Conservation (phyloP, 2,113 vertebrate genomes). For the Turdus rufiventris region DNA sequence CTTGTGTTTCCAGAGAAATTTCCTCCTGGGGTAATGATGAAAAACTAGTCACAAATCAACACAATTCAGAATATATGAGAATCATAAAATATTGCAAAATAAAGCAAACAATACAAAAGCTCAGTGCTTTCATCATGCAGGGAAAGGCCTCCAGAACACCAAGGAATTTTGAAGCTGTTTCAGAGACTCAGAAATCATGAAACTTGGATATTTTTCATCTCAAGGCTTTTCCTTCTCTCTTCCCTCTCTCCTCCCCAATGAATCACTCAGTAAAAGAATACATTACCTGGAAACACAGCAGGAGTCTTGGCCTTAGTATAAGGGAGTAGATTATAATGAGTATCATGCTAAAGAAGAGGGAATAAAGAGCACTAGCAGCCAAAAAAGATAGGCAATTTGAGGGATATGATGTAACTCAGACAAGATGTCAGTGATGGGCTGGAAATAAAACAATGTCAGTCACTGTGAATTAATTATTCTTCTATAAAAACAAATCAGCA, state of each 20-base stretch:
- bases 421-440: slow-evolving; percentile 4
- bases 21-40: background rate
- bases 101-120: slow-evolving; percentile 24
- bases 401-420: slow-evolving; percentile 1
- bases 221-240: background rate
- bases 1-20: slow-evolving; percentile 14
- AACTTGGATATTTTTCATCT: slow-evolving; percentile 12
- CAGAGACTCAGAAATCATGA: background rate
- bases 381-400: background rate
- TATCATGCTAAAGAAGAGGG: background rate
- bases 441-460: slow-evolving; percentile 12
- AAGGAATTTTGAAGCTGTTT: slow-evolving; percentile 32
- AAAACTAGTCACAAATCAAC: slow-evolving; percentile 50
- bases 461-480: slow-evolving; percentile 17
- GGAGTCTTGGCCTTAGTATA: background rate
- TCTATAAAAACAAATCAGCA: background rate
- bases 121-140: background rate
- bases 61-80: slow-evolving; percentile 6
- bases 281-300: slow-evolving; percentile 42
- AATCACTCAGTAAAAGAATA: slow-evolving; percentile 12
- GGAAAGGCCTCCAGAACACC: slow-evolving; percentile 23
- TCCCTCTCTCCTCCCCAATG: background rate
- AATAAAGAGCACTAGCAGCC: background rate
- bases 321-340: slow-evolving; percentile 28
- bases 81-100: slow-evolving; percentile 47